Conservation (phyloP, 1,140 invertebrate genomes). For the Helicoverpa armigera region DNA sequence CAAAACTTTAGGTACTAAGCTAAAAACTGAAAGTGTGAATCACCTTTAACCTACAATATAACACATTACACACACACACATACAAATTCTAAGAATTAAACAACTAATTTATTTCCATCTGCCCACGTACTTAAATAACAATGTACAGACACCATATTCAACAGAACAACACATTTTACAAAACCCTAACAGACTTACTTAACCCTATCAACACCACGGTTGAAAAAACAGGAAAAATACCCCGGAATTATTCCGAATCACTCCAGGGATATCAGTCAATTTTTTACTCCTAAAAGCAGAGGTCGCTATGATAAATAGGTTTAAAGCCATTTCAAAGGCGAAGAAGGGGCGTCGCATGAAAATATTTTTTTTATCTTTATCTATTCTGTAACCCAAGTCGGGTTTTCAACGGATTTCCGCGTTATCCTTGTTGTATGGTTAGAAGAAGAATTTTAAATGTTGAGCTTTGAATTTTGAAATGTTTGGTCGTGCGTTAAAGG, state of each 20-base stretch:
- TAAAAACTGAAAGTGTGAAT: too few species aligned
- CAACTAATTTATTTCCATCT: not conserved
- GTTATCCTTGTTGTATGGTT: constrained; percentile 32
- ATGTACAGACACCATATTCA: constrained; percentile 5
- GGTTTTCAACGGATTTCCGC: constrained; percentile 56
- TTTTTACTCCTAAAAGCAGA: constrained; percentile 35
- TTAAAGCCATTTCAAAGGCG: constrained; percentile 43
- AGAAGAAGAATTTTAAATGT: constrained; percentile 30
- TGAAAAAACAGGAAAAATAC: constrained; percentile 25
- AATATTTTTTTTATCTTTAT: constrained; percentile 45
- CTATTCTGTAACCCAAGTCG: constrained; percentile 46
- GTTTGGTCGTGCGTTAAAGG: too few species aligned
- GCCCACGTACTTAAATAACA: not conserved
- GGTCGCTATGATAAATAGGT: constrained; percentile 50
- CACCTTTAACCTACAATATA: not conserved
- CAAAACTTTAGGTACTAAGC: too few species aligned
- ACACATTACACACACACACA: not conserved
- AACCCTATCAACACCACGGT: constrained; percentile 26
- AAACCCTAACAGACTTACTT: not conserved
- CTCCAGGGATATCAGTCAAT: constrained; percentile 29
- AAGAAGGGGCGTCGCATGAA: constrained; percentile 47
- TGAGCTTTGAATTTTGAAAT: too few species aligned
- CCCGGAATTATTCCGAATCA: constrained; percentile 7
- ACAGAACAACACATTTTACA: not conserved
- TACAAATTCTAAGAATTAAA: not conserved